Percentiles rank a stretch among this genome's conserved stretches.
phyloP scores from a whole-genome alignment of 1,140 invertebrate species.

The Drosophila sturtevanti region DNA sequence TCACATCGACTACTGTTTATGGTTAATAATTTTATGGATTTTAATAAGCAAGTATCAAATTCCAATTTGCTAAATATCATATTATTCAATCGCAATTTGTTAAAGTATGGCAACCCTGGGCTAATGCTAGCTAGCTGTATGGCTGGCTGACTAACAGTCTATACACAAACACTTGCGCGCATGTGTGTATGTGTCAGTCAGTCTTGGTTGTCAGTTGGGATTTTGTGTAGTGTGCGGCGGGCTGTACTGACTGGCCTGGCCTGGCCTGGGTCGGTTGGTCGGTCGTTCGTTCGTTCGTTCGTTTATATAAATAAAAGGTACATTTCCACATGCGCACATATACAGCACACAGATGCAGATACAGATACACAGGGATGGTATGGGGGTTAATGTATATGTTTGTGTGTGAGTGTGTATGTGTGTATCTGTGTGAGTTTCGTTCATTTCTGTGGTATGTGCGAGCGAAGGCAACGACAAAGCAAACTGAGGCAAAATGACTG shows the following conservation, averaged over 20 bases:
- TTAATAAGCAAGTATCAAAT: background rate
- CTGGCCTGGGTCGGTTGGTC: conserved; percentile 40
- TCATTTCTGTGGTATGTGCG: conserved; percentile 61
- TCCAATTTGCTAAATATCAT: background rate
- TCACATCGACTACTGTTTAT: background rate
- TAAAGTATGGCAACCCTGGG: conserved; percentile 59
- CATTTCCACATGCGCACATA: conserved; percentile 67
- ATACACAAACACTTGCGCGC: conserved; percentile 28
- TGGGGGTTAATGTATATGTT: conserved; percentile 20
- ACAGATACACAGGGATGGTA: conserved; percentile 34
- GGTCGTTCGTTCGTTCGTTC: conserved; percentile 53
- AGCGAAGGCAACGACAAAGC: conserved; percentile 58
- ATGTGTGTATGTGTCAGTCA: conserved; percentile 45
- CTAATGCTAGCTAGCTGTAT: too few relatives aligned
- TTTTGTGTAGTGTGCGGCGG: conserved; percentile 64
- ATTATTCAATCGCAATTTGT: conserved; percentile 1
- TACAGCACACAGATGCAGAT: conserved; percentile 20
- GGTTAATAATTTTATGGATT: background rate
- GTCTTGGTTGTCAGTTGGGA: conserved; percentile 79
- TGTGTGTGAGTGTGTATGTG: conserved; percentile 23
- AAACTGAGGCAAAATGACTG: conserved; percentile 57
- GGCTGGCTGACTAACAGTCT: conserved; percentile 78
- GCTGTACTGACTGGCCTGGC: background rate
- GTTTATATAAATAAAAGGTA: conserved; percentile 76
- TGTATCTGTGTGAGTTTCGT: conserved; percentile 35